Percentiles rank a stretch among this genome's conserved stretches.
These are phyloP conservation scores for Tenualosa thibaudeaui DNA, from an alignment of 2,797 vertebrate species.

Conservation along the genomic window DNA sequence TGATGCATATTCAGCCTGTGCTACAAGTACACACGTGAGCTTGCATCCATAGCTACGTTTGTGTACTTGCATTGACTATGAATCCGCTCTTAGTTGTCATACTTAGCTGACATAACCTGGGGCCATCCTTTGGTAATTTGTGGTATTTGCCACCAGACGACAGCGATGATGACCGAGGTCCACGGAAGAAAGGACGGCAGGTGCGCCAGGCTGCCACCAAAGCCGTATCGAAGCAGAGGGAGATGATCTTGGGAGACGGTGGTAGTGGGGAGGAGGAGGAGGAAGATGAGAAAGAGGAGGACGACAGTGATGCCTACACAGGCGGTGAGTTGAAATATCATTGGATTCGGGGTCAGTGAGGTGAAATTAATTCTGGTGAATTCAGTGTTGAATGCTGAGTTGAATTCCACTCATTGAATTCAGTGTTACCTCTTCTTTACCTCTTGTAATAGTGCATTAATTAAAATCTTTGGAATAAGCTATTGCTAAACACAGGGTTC, in stretches of 20 bases:
- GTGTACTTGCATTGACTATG: no score
- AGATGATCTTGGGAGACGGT: constrained; percentile 93
- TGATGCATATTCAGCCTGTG: no score
- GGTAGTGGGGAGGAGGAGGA: constrained; percentile 94
- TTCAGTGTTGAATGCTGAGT: no score
- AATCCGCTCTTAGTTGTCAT: no score
- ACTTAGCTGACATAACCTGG: no score
- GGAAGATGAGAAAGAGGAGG: constrained; percentile 82
- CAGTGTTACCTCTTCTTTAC: not conserved
- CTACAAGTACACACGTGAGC: no score
- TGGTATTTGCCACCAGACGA: constrained; percentile 75
- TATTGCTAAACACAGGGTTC: not conserved
- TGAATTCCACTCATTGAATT: not conserved
- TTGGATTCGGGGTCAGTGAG: not conserved
- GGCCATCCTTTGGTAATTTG: not conserved
- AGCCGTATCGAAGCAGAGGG: constrained; percentile 95
- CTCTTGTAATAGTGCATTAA: not conserved
- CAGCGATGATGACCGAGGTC: constrained; percentile 92
- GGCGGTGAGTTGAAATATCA: constrained; percentile 80
- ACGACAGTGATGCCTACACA: constrained; percentile 71
- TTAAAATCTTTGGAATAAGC: not conserved
- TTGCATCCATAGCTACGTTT: no score
- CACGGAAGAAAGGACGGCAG: constrained; percentile 92
- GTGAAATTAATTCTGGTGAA: no score
- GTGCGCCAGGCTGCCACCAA: constrained; percentile 96